phyloP scores from a whole-genome alignment of 2,113 vertebrate genomes.

The Esox niger region DNA sequence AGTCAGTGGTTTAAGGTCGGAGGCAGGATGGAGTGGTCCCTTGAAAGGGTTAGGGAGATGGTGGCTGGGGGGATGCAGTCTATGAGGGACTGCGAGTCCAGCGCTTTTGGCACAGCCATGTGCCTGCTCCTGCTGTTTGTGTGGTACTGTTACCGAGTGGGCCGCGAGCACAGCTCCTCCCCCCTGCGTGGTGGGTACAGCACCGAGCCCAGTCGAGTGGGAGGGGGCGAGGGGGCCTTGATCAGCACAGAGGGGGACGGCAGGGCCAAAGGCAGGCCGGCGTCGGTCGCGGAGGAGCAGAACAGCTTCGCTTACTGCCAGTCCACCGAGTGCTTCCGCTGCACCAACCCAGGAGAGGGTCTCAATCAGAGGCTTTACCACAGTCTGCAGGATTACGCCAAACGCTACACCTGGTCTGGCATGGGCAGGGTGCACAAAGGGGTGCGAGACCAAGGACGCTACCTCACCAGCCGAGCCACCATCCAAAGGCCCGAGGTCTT shows the following conservation, averaged over 20 bases:
- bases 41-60: constrained; percentile 86
- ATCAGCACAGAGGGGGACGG: constrained; percentile 59
- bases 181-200: constrained; percentile 61
- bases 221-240: constrained; percentile 60
- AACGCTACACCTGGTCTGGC: constrained; percentile 97
- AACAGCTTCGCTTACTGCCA: constrained; percentile 89
- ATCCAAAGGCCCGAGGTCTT: constrained; percentile 97
- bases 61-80: constrained; percentile 88
- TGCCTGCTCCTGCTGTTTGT: constrained; percentile 87
- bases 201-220: constrained; percentile 57
- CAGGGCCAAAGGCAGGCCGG: constrained; percentile 58
- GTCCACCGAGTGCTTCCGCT: constrained; percentile 86
- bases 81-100: constrained; percentile 85
- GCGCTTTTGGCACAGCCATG: constrained; percentile 77
- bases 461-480: constrained; percentile 82
- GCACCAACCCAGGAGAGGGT: constrained; percentile 78
- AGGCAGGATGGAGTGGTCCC: constrained; percentile 79
- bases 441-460: constrained; percentile 90
- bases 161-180: constrained; percentile 85
- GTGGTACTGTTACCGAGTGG: constrained; percentile 98
- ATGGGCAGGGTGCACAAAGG: constrained; percentile 98
- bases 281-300: constrained; percentile 75
- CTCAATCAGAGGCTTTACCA: constrained; percentile 96
- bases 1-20: constrained; percentile 50
- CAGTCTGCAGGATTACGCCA: constrained; percentile 97